A percentile compares a stretch with the other conserved stretches of the same genome.
phyloP scores from a whole-genome alignment of 2,888 invertebrate genomes.

The Hydroisotoma schaefferi region DNA sequence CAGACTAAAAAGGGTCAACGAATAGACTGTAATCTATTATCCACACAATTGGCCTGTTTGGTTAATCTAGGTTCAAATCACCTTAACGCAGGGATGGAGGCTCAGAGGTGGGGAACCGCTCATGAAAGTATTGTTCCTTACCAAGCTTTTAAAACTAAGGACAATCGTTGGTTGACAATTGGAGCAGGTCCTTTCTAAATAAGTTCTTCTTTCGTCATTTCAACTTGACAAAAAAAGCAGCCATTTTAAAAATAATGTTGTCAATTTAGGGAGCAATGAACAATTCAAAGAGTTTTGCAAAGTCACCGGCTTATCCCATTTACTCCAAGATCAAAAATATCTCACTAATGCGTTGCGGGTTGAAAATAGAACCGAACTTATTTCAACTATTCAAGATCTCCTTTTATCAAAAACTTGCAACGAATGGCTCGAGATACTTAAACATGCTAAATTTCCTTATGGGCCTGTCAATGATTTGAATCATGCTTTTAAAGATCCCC shows the following conservation, averaged over 20 bases:
- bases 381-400: slow-evolving; percentile 61
- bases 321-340: slow-evolving; percentile 65
- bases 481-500: slow-evolving; percentile 83
- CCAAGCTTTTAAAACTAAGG: slow-evolving; percentile 77
- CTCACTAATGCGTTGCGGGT: slow-evolving; percentile 72
- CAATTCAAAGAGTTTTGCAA: slow-evolving; percentile 73
- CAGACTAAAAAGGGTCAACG: slow-evolving; percentile 80
- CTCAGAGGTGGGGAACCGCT: slow-evolving; percentile 81
- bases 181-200: slow-evolving; percentile 67
- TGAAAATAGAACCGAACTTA: slow-evolving; percentile 66
- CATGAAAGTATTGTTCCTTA: slow-evolving; percentile 95
- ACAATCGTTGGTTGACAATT: slow-evolving; percentile 74
- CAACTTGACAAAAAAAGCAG: neutral
- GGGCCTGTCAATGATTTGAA: slow-evolving; percentile 84
- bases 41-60: slow-evolving; percentile 83
- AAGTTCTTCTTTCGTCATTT: no score
- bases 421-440: slow-evolving; percentile 71
- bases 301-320: slow-evolving; percentile 60
- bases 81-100: slow-evolving; percentile 76
- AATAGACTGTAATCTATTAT: slow-evolving; percentile 89
- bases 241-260: no score
- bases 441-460: slow-evolving; percentile 74
- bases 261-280: slow-evolving; percentile 50
- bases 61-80: slow-evolving; percentile 87
- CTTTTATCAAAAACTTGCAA: slow-evolving; percentile 65